Percentiles rank a stretch among this genome's conserved stretches.
These are phyloP conservation scores for Drosophila leontia DNA, from an alignment of 1,140 invertebrate species.

Conservation along the genomic window DNA sequence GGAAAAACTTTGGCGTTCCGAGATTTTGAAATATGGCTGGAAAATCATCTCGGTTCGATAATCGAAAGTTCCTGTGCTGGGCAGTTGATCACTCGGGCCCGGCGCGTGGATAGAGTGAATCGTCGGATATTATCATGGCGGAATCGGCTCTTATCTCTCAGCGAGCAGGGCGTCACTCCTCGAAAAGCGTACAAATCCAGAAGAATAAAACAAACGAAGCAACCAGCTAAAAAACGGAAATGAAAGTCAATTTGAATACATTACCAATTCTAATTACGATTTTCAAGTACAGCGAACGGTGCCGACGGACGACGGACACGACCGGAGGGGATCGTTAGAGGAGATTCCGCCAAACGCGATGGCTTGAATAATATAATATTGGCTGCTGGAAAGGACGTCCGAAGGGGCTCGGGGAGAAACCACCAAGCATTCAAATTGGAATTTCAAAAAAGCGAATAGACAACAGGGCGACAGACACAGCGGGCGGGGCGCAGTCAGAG, in stretches of 20 bases:
- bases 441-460: slow-evolving; percentile 77
- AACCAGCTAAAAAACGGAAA: slow-evolving; percentile 61
- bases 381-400: slow-evolving; percentile 44
- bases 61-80: slow-evolving; percentile 37
- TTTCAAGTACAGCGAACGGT: slow-evolving; percentile 75
- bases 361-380: slow-evolving; percentile 83
- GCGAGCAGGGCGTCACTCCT: slow-evolving; percentile 7
- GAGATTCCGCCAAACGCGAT: slow-evolving; percentile 58
- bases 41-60: slow-evolving; percentile 56
- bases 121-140: slow-evolving; percentile 11
- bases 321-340: slow-evolving; percentile 27
- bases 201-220: slow-evolving; percentile 62
- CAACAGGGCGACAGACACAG: slow-evolving; percentile 49
- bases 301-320: slow-evolving; percentile 16
- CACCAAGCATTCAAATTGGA: slow-evolving; percentile 82
- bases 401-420: slow-evolving; percentile 22
- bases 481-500: slow-evolving; percentile 11
- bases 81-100: slow-evolving; percentile 55
- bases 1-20: slow-evolving; percentile 52
- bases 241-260: slow-evolving; percentile 85
- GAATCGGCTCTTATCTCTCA: slow-evolving; percentile 44
- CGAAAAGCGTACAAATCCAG: slow-evolving; percentile 59
- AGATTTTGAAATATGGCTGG: slow-evolving; percentile 73
- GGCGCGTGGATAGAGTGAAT: slow-evolving; percentile 3
- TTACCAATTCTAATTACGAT: slow-evolving; percentile 85